A percentile compares a stretch with the other conserved stretches of the same genome.
These are phyloP conservation scores for Sarcophaga bullata DNA, from an alignment of 1,140 invertebrate species.

Conservation along the genomic window DNA sequence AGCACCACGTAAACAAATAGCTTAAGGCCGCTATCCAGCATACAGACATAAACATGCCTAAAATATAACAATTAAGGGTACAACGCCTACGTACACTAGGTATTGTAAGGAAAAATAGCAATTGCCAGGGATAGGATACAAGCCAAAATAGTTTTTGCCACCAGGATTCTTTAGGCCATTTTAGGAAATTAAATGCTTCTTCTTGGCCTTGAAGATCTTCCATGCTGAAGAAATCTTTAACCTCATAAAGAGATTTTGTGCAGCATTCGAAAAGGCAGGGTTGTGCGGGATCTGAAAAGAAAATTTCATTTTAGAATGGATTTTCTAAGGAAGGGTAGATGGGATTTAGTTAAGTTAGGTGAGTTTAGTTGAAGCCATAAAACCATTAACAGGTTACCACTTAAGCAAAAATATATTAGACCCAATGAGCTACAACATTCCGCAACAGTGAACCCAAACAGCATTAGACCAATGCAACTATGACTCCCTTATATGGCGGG, in stretches of 20 bases:
- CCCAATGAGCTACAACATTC: no score
- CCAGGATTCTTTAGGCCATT: not conserved
- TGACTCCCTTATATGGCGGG: no score
- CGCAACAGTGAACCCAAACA: not conserved
- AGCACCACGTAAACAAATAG: constrained; percentile 89
- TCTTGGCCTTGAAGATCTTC: not conserved
- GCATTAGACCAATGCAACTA: no score
- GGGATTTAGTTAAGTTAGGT: no score
- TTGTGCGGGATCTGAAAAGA: not conserved
- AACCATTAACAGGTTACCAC: no score
- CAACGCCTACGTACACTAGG: not conserved
- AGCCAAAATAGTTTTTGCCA: not conserved
- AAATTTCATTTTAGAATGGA: no score
- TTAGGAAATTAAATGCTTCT: not conserved
- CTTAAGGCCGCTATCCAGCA: constrained; percentile 85
- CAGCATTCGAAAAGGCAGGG: not conserved
- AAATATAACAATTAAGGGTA: constrained; percentile 43
- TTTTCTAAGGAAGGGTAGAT: no score
- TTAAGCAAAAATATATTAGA: no score
- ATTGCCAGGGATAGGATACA: constrained; percentile 1
- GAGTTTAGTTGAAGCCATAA: not conserved
- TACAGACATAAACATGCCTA: constrained; percentile 88
- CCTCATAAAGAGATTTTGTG: not conserved
- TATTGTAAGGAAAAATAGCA: constrained; percentile 27
- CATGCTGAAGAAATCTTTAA: not conserved